Conservation (phyloP, 2,113 vertebrate genomes). For the Chrysochloris asiatica region DNA sequence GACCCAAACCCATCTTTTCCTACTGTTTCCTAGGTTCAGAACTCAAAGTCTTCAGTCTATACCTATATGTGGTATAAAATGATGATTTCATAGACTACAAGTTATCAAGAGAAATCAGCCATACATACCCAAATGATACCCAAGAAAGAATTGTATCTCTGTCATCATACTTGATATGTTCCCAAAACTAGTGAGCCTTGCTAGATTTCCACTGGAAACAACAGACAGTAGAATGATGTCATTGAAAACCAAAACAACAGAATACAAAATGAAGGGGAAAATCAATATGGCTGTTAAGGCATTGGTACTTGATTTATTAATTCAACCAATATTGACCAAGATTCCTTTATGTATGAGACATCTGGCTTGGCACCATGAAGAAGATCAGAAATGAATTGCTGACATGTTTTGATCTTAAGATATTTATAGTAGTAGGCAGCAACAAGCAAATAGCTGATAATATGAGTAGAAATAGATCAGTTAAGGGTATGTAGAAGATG, state of each 20-base stretch:
- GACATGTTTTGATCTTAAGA: background rate
- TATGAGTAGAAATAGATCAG: background rate
- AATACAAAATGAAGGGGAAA: background rate
- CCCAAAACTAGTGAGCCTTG: conserved; percentile 33
- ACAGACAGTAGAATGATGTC: background rate
- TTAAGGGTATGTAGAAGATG: background rate
- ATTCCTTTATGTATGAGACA: background rate
- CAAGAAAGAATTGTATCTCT: background rate
- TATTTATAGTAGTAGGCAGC: background rate
- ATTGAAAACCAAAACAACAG: background rate
- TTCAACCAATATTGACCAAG: background rate
- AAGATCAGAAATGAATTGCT: background rate
- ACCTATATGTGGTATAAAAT: background rate
- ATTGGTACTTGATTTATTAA: conserved; percentile 14
- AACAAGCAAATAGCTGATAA: background rate
- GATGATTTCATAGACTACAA: conserved; percentile 4
- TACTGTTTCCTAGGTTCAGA: background rate
- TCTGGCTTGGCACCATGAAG: background rate
- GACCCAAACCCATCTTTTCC: conserved; percentile 25
- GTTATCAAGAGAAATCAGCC: conserved; percentile 14
- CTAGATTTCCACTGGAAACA: background rate
- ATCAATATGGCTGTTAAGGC: background rate
- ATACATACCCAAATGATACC: background rate
- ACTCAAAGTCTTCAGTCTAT: conserved; percentile 33
- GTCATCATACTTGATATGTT: background rate